These are phyloP conservation scores for Chromis chromis DNA, from an alignment of 2,797 vertebrate species.

Conservation along the genomic window DNA sequence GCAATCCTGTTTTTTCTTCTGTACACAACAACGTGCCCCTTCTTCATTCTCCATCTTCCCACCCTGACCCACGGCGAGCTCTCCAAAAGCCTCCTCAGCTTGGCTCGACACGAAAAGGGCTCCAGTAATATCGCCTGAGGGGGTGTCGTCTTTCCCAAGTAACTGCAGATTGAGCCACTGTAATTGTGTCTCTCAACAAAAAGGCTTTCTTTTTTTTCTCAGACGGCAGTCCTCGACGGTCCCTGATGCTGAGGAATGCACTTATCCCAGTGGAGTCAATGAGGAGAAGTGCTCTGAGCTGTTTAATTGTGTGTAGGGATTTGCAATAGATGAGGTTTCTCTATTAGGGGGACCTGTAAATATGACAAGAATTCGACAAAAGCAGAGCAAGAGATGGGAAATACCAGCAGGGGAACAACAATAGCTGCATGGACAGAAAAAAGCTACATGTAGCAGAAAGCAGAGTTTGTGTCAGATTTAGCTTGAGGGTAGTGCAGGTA, in stretches of 20 bases:
- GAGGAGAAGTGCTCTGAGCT: constrained; percentile 31
- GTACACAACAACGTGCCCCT: constrained; percentile 14
- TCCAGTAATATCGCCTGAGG: constrained; percentile 31
- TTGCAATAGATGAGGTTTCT: constrained; percentile 36
- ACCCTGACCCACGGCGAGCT: constrained; percentile 31
- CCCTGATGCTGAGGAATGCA: constrained; percentile 63
- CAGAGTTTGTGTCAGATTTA: constrained; percentile 22
- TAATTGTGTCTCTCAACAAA: constrained; percentile 61
- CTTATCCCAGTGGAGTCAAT: constrained; percentile 36
- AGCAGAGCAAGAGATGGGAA: constrained; percentile 6
- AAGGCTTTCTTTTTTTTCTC: constrained; percentile 41
- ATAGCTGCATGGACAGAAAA: not conserved
- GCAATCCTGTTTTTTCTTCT: constrained; percentile 29
- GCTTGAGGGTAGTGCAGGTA: not conserved
- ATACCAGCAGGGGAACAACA: not conserved
- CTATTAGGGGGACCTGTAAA: constrained; percentile 17
- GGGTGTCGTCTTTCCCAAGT: constrained; percentile 53
- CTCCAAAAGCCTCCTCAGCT: constrained; percentile 28
- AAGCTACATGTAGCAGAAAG: constrained; percentile 11
- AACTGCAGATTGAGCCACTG: constrained; percentile 33
- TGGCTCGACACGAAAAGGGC: constrained; percentile 18
- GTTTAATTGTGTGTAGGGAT: constrained; percentile 53
- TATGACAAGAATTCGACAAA: constrained; percentile 41
- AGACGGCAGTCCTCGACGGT: constrained; percentile 22
- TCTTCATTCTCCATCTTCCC: constrained; percentile 25